These are phyloP conservation scores for Montipora capricornis DNA, from an alignment of 64 coral and sea anemone genomes.

Conservation along the genomic window DNA sequence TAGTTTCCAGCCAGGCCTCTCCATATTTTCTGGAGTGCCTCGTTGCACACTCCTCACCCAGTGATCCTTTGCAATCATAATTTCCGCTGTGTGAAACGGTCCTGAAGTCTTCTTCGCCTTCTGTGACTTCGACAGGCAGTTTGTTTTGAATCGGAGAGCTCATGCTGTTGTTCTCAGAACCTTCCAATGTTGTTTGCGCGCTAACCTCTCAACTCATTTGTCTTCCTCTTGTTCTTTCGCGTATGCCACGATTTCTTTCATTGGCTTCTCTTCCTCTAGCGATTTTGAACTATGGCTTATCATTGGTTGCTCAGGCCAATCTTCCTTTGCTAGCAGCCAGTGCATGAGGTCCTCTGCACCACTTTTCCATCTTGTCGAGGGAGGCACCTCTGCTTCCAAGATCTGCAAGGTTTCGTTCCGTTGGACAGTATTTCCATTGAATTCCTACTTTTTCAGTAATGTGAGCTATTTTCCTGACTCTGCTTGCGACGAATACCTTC, in stretches of 20 bases:
- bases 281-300: background rate
- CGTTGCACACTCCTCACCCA: no score
- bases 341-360: slow-evolving; percentile 4
- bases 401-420: slow-evolving; percentile 59
- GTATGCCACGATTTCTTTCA: background rate
- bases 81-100: slow-evolving; percentile 23
- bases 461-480: slow-evolving; percentile 50
- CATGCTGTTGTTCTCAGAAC: background rate
- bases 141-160: slow-evolving; percentile 25
- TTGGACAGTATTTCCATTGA: slow-evolving; percentile 40
- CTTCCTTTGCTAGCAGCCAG: background rate
- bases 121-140: background rate
- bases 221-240: slow-evolving; percentile 24
- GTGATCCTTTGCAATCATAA: slow-evolving; percentile 1
- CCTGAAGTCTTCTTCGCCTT: slow-evolving; percentile 5
- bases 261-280: slow-evolving; percentile 10
- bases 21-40: no score
- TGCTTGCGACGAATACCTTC: slow-evolving; percentile 60
- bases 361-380: slow-evolving; percentile 37
- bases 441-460: slow-evolving; percentile 46
- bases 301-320: slow-evolving; percentile 37
- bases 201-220: slow-evolving; percentile 56
- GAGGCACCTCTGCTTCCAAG: slow-evolving; percentile 53
- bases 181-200: slow-evolving; percentile 53
- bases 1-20: background rate